A percentile compares a stretch with the other conserved stretches of the same genome.
These are phyloP conservation scores for Paralvinella palmiformis DNA, from an alignment of 1,140 invertebrate genomes.

Conservation along the genomic window DNA sequence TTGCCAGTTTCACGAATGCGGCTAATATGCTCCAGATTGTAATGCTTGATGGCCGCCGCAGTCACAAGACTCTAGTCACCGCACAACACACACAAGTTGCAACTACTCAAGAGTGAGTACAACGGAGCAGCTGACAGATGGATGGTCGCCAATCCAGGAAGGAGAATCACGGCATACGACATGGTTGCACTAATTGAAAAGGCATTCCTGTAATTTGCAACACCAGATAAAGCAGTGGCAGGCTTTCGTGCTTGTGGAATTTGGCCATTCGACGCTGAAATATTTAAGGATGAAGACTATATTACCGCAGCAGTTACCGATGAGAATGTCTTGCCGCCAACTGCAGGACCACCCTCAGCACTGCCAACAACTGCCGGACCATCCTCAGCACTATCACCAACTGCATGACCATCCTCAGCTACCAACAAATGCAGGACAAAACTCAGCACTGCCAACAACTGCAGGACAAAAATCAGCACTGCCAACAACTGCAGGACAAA, in stretches of 20 bases:
- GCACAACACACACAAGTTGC: neutral
- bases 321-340: neutral
- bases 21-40: neutral
- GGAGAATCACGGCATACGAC: too few relatives aligned
- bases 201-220: neutral
- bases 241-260: constrained; percentile 4
- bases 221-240: constrained; percentile 10
- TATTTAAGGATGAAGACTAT: constrained; percentile 13
- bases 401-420: neutral
- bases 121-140: too few relatives aligned
- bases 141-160: too few relatives aligned
- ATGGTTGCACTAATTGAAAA: neutral
- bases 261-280: neutral
- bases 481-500: neutral
- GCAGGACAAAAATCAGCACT: neutral
- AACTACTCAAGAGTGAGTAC: neutral
- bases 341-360: neutral
- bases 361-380: neutral
- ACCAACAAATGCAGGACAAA: neutral
- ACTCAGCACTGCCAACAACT: neutral
- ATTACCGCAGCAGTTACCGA: neutral
- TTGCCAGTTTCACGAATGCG: neutral
- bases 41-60: neutral
- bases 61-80: neutral
- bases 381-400: neutral